These are phyloP conservation scores for Macrochelys suwanniensis DNA, from an alignment of 2,797 vertebrate species.

Conservation along the genomic window DNA sequence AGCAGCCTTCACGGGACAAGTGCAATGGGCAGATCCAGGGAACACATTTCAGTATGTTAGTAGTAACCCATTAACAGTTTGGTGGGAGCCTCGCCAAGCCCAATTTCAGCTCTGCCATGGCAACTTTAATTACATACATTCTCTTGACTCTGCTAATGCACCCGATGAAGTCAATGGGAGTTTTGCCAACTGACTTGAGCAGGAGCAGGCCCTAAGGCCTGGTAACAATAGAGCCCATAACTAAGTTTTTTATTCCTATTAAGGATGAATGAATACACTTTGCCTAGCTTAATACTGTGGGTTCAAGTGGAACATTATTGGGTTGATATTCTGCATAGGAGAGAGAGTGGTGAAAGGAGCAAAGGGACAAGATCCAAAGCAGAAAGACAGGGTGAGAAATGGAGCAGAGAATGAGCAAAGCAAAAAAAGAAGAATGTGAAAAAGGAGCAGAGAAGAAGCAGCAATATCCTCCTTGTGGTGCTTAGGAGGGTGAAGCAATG, in stretches of 20 bases:
- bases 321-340: background rate
- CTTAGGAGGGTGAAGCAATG: accelerated
- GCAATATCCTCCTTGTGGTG: accelerated
- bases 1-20: slow-evolving; percentile 49
- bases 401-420: background rate
- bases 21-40: slow-evolving; percentile 14
- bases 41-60: accelerated
- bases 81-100: accelerated
- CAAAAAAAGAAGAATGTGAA: background rate
- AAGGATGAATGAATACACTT: background rate
- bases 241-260: background rate
- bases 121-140: accelerated
- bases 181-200: background rate
- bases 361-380: background rate
- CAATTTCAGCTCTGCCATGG: accelerated
- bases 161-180: background rate
- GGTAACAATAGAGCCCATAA: background rate
- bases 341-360: background rate
- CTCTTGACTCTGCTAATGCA: background rate
- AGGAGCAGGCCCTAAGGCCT: background rate
- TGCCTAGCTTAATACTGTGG: background rate
- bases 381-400: background rate
- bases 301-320: background rate
- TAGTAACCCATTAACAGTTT: background rate
- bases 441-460: background rate